These are phyloP conservation scores for Acanthornis magna DNA, from an alignment of 2,797 vertebrate species.

Conservation along the genomic window DNA sequence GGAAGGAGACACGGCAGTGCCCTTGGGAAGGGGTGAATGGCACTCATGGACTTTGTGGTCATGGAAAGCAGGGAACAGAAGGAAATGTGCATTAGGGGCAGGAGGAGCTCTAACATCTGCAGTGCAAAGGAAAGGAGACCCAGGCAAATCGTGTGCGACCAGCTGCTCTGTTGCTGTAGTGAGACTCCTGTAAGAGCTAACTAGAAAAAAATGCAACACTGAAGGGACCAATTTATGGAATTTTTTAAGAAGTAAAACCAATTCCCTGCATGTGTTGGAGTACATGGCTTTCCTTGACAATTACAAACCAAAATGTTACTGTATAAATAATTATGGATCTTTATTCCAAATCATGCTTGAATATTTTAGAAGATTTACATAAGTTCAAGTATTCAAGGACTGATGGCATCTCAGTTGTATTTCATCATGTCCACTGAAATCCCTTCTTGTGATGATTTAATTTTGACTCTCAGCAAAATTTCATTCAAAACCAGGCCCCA, in stretches of 20 bases:
- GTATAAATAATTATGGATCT: background rate
- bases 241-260: background rate
- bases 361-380: background rate
- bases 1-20: background rate
- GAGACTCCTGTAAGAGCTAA: background rate
- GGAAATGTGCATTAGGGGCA: rapidly evolving
- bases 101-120: background rate
- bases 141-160: background rate
- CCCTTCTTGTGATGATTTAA: background rate
- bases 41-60: rapidly evolving
- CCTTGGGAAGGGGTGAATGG: background rate
- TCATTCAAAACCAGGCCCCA: background rate
- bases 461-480: background rate
- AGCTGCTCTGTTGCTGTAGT: background rate
- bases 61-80: rapidly evolving
- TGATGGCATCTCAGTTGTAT: background rate
- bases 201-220: background rate
- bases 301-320: background rate
- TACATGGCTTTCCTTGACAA: background rate
- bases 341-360: background rate
- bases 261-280: background rate
- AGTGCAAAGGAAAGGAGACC: background rate
- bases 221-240: background rate
- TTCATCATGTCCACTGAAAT: background rate
- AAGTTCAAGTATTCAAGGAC: background rate